Percentiles rank a stretch among this genome's conserved stretches.
Evolutionary conservation across 1,140 invertebrate genomes (phyloP).

Genomic region (Bombus sibiricus): DNA sequence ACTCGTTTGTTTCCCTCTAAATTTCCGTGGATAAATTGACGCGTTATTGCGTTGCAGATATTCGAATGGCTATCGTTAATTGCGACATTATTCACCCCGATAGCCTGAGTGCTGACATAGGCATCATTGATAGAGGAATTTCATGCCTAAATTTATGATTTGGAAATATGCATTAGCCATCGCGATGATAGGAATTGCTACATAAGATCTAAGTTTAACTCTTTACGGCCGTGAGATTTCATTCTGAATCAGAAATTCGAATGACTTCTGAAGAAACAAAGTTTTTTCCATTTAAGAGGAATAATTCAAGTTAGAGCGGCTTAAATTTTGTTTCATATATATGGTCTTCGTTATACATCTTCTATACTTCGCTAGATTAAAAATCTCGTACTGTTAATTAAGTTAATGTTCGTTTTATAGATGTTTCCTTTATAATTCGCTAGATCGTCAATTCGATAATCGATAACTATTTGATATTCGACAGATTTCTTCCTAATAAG

Average conservation of each 20-base stretch:
- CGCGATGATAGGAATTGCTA: not conserved
- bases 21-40: constrained; percentile 18
- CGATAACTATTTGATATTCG: no score
- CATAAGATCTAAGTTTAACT: not conserved
- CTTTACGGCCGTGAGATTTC: not conserved
- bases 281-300: not conserved
- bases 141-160: not conserved
- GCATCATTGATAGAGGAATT: not conserved
- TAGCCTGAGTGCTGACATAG: not conserved
- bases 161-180: not conserved
- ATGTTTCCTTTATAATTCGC: no score
- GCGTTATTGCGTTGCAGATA: constrained; percentile 4
- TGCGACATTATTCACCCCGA: constrained; percentile 14
- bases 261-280: not conserved
- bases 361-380: no score
- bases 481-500: not conserved
- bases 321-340: no score
- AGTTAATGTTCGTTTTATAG: no score
- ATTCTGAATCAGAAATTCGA: not conserved
- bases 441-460: no score
- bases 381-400: no score
- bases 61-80: constrained; percentile 15
- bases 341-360: no score
- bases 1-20: constrained; percentile 23
- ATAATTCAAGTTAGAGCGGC: not conserved